These are phyloP conservation scores for Hydraecia micacea DNA, from an alignment of 2,888 invertebrate genomes.

Conservation along the genomic window DNA sequence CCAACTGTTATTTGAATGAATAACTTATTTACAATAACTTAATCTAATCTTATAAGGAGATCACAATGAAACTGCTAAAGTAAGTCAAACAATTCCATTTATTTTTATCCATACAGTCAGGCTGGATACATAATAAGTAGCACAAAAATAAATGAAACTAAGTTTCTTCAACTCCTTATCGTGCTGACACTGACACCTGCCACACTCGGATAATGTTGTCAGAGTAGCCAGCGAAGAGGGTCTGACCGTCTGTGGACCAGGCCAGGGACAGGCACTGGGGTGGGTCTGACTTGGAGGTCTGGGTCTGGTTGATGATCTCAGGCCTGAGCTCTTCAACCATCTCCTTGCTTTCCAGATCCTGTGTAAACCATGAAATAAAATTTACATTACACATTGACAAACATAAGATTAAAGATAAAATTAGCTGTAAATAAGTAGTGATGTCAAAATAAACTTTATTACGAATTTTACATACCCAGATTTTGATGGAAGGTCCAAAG, in stretches of 20 bases:
- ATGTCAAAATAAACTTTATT: neutral
- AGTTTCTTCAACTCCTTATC: constrained; percentile 87
- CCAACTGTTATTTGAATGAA: constrained; percentile 50
- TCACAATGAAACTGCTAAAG: constrained; percentile 84
- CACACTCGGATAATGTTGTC: constrained; percentile 99
- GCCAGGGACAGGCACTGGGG: constrained; percentile 99
- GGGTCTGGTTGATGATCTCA: constrained; percentile 95
- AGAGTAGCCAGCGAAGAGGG: constrained; percentile 99
- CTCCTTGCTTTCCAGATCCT: constrained; percentile 99
- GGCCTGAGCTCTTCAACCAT: constrained; percentile 99
- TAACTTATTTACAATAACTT: constrained; percentile 60
- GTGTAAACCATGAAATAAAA: constrained; percentile 74
- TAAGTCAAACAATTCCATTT: constrained; percentile 85
- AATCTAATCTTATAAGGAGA: constrained; percentile 78
- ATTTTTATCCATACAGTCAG: constrained; percentile 82
- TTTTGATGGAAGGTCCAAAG: constrained; percentile 99
- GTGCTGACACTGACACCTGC: constrained; percentile 98
- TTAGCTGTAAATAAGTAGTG: neutral
- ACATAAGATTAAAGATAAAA: neutral
- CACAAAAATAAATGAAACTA: constrained; percentile 89
- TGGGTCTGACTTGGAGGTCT: constrained; percentile 95
- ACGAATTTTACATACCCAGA: constrained; percentile 93
- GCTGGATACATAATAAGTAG: constrained; percentile 67
- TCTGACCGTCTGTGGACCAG: constrained; percentile 99
- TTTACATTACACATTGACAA: constrained; percentile 21